Base-by-base conservation (phyloP, 2,113 vertebrate species). In the Ellobius talpinus region DNA sequence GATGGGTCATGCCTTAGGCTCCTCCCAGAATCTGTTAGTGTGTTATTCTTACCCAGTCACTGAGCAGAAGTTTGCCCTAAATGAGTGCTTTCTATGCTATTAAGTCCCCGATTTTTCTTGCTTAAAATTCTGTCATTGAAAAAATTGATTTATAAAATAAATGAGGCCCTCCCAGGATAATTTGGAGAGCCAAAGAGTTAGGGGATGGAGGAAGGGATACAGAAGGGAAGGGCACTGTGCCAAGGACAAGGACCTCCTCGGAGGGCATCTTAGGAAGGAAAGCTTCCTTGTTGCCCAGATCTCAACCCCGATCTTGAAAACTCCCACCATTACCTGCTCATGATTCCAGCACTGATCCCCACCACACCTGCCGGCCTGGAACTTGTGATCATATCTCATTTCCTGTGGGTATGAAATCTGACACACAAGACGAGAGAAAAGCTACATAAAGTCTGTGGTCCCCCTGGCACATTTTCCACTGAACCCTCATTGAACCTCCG, bases 131-230 rank as follows among this genome's bases (percentile, higher is more conserved):
- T 14, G 87, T 5, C 81, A 94, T 77, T 21, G n/a, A 26, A 76
- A 76, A 88, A 58, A 63, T 58, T 82, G 39, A 26, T 89, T 96
- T 63, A 86, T 92, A 66, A 72, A 87, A 66, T 31, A 47, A 89
- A 92, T n/a, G 23, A 89, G 68, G 13, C 17, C 16, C 29, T 87
- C 73, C 10, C n/a, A 61, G 7, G 14, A 47, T 2, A 66, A 9
- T 77, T 23, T 11, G 39, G 76, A 31, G 65, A 93, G 92, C 61
- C 84, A 89, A 6, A 76, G 42, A 82, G 10, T 6, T 42, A 52
- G 42, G 0, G 8, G 17, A n/a, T 72, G 39, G 36, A 87, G 24
- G 10, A 39, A 4, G 45, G 19, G 21, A 23, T 11, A 12, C 33
- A 21, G 45, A 78, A 63, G 10, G 7, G n/a, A 52, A 42, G 19